Evolutionary conservation across 1,140 invertebrate species (phyloP).

Genomic region (Diorhabda sublineata): DNA sequence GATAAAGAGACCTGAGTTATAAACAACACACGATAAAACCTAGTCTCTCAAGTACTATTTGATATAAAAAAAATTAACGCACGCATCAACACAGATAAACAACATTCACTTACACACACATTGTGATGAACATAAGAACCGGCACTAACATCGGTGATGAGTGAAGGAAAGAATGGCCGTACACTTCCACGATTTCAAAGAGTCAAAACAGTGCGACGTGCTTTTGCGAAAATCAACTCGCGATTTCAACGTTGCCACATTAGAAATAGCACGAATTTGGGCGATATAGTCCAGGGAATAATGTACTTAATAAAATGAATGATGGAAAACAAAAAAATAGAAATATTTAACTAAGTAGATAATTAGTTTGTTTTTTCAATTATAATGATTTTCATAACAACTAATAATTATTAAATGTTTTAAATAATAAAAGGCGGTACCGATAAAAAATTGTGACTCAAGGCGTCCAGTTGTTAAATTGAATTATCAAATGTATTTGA

Average conservation of each 20-base stretch:
- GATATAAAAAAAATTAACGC: background rate
- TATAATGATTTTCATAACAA: too few relatives aligned
- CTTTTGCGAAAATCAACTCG: background rate
- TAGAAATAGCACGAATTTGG: background rate
- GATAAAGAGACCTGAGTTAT: background rate
- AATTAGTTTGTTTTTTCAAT: too few relatives aligned
- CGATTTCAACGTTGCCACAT: background rate
- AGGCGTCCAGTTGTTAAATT: too few relatives aligned
- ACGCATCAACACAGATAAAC: background rate
- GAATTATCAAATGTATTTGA: too few relatives aligned
- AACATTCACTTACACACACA: background rate
- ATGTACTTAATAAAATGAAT: too few relatives aligned
- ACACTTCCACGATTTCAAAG: slow-evolving; percentile 3
- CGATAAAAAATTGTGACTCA: too few relatives aligned
- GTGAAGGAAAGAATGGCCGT: background rate
- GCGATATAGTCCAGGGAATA: background rate
- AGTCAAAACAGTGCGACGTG: slow-evolving; percentile 13
- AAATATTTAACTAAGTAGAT: too few relatives aligned
- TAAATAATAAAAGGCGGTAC: too few relatives aligned
- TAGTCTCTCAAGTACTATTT: background rate
- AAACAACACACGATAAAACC: background rate
- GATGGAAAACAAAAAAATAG: too few relatives aligned
- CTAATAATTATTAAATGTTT: too few relatives aligned
- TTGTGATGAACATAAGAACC: background rate
- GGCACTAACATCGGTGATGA: background rate